Percentiles rank a stretch among this genome's conserved stretches.
phyloP scores from a whole-genome alignment of 2,888 invertebrate genomes.

The Apeira syringaria region DNA sequence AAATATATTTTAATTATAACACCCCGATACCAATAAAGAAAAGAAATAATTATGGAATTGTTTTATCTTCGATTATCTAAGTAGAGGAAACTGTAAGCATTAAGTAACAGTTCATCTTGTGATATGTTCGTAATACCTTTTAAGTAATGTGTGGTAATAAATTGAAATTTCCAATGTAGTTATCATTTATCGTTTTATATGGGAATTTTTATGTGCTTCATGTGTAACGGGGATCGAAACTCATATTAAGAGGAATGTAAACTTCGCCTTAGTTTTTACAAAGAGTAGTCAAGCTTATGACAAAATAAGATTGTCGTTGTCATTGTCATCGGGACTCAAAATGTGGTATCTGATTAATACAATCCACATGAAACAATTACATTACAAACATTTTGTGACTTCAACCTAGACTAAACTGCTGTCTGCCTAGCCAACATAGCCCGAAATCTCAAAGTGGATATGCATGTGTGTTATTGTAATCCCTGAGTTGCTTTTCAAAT shows the following conservation, averaged over 20 bases:
- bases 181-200: conserved; percentile 20
- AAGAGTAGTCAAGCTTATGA: conserved; percentile 4
- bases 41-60: not conserved
- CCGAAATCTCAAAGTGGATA: no score
- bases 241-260: not conserved
- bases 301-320: no score
- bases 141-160: conserved; percentile 16
- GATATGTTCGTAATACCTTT: conserved; percentile 4
- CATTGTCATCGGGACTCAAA: no score
- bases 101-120: conserved; percentile 9
- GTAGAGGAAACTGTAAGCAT: conserved; percentile 22
- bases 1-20: conserved; percentile 20
- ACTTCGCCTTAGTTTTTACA: no score
- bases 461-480: no score
- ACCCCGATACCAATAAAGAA: conserved; percentile 15
- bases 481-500: no score
- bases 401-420: no score
- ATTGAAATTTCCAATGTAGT: conserved; percentile 16
- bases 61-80: conserved; percentile 10
- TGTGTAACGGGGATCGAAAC: conserved; percentile 11
- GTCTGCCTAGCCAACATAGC: not conserved
- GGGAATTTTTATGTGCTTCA: conserved; percentile 18
- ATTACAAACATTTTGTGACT: no score
- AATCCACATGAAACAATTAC: no score
- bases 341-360: no score